Conservation (phyloP, 2,797 vertebrate species). For the Odontamblyopus rebecca region DNA sequence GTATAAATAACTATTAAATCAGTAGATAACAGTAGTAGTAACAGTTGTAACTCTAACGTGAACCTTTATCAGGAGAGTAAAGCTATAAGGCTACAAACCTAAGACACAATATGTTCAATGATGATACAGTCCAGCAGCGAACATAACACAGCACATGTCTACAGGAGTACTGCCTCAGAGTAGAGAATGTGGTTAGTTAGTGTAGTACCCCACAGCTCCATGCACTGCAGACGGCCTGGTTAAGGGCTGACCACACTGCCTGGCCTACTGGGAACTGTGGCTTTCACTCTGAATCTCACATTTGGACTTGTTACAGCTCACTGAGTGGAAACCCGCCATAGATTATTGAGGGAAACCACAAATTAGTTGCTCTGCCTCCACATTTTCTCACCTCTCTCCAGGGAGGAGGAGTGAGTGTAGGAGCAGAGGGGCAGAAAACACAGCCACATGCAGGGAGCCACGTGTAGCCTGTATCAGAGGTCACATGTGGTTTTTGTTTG, state of each 20-base stretch:
- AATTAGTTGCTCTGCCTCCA: slow-evolving; percentile 53
- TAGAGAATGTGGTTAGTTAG: slow-evolving; percentile 51
- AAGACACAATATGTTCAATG: not conserved
- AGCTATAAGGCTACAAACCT: no score
- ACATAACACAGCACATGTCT: slow-evolving; percentile 5
- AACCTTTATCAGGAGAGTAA: no score
- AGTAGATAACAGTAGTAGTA: no score
- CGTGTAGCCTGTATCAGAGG: not conserved
- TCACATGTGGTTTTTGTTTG: not conserved
- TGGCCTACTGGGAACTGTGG: slow-evolving; percentile 58
- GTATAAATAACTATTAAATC: no score
- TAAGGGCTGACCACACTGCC: slow-evolving; percentile 48
- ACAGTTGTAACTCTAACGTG: no score
- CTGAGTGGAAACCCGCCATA: slow-evolving; percentile 45
- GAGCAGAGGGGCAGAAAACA: slow-evolving; percentile 13
- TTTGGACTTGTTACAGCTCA: slow-evolving; percentile 43
- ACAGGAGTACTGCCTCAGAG: slow-evolving; percentile 30
- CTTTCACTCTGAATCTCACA: slow-evolving; percentile 31
- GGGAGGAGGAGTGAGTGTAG: slow-evolving; percentile 22
- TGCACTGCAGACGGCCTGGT: slow-evolving; percentile 39
- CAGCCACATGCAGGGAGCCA: not conserved
- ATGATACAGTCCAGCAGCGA: not conserved
- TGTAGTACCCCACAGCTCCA: slow-evolving; percentile 41
- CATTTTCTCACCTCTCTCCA: slow-evolving; percentile 32
- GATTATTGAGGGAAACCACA: slow-evolving; percentile 64